These are phyloP conservation scores for Agrotis puta DNA, from an alignment of 2,888 invertebrate genomes.

Conservation along the genomic window DNA sequence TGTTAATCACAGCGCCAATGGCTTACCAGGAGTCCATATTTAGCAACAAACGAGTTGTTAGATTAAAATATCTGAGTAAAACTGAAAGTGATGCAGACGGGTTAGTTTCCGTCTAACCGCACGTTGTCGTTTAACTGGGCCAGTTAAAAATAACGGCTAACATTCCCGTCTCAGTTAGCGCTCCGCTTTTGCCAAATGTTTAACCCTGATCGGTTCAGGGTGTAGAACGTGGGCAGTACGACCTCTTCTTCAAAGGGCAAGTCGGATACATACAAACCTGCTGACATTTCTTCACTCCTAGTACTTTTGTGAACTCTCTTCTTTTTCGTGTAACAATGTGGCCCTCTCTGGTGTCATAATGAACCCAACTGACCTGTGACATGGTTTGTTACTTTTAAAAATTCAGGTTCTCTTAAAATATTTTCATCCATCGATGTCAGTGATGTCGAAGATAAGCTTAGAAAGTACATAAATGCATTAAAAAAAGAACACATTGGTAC, in stretches of 20 bases:
- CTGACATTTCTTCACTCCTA: constrained; percentile 19
- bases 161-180: constrained; percentile 66
- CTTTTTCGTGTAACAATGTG: no score
- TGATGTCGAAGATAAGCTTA: no score
- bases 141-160: constrained; percentile 84
- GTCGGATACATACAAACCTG: background rate
- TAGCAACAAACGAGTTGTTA: constrained; percentile 16
- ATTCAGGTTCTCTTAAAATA: no score
- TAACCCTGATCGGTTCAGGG: constrained; percentile 71
- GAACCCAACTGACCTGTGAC: no score
- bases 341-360: no score
- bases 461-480: no score
- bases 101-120: constrained; percentile 76
- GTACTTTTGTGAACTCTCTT: constrained; percentile 3
- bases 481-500: no score
- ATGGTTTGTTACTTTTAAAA: no score
- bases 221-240: constrained; percentile 50
- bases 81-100: constrained; percentile 59
- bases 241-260: constrained; percentile 29
- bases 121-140: constrained; percentile 81
- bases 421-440: no score
- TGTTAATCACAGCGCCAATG: background rate
- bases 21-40: constrained; percentile 17
- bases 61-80: constrained; percentile 50
- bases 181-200: constrained; percentile 73